Base-by-base conservation (phyloP, 2,888 invertebrate genomes). In the Apotomis turbidana region DNA sequence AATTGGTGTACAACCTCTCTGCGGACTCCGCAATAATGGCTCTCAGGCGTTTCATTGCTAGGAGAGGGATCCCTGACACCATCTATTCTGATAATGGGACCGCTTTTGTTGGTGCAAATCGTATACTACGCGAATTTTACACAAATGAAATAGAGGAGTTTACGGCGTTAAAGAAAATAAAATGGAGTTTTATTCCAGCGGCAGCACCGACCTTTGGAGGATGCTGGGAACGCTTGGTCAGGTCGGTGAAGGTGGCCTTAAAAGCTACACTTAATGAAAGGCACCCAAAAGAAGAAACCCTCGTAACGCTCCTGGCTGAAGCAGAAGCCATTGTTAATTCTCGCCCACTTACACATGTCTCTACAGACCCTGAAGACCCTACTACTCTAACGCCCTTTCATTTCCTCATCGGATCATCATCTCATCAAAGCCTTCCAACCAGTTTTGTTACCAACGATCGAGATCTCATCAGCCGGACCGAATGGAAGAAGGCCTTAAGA, bases 251-350 rank as follows among this genome's bases (percentile, higher is more conserved):
- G 27, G 63, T 44, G 0, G 74, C 76, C 0, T 36, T 76, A 3
- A 13, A 54, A 0, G 60, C 68, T 5, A 75, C 74, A 2, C 70
- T 75, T 10, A 46, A 46, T 9, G 46, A 46, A 5, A 46, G 46
- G 10, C 5, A 46, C 46, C 46, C 0, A 36, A 51, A 62, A 36
- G 13, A 59, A 12, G 12, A 38, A 12, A 38, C n/a, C 3, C 38
- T 59, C 8, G 0, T 12, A 0, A 76, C 74, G 0, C 52, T 77
- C 0, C 70, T 75, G 4, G 5, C 54, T 9, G 76, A 77, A 73
- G 76, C 74, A 0, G 75, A 77, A 57, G 58, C 41, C 3, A 69
- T 69, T 0, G 64, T 75, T 0, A 74, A 77, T 52, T 66, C 67
- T 36, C 60, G 75, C 6, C 76, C 76, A 1, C 62, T 75, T 3